These are phyloP conservation scores for Cliona cf. orientalis DNA, from an alignment of 37 sponge, comb jelly and placozoan species.

Conservation along the genomic window DNA sequence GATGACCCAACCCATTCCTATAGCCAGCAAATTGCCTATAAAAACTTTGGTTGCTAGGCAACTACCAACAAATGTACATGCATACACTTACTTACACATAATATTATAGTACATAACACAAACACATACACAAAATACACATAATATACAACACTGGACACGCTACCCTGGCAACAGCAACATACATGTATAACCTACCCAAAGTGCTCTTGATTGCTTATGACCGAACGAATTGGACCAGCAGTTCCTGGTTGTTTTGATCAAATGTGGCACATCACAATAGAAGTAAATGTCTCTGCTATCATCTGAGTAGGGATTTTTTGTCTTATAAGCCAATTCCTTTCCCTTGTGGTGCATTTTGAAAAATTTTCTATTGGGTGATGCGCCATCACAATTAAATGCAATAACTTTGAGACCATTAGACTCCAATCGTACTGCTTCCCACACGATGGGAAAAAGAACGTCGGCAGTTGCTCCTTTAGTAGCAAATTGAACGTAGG, in stretches of 20 bases:
- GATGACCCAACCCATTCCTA: too few relatives aligned
- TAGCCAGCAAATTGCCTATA: too few relatives aligned
- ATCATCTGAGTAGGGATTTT: constrained; percentile 4
- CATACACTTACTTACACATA: too few relatives aligned
- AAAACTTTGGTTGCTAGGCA: too few relatives aligned
- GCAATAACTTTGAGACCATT: constrained; percentile 39
- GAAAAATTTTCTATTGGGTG: constrained; percentile 36
- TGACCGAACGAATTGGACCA: constrained; percentile 32
- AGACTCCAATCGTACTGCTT: constrained; percentile 7
- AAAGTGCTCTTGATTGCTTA: neutral
- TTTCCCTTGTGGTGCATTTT: neutral
- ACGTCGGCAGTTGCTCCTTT: constrained; percentile 6
- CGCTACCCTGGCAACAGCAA: too few relatives aligned
- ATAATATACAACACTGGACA: too few relatives aligned
- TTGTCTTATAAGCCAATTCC: neutral
- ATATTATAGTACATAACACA: too few relatives aligned
- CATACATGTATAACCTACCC: neutral
- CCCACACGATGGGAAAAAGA: constrained; percentile 45
- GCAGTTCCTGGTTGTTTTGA: constrained; percentile 21
- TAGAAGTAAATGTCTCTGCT: constrained; percentile 17
- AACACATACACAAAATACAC: too few relatives aligned
- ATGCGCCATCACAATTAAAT: constrained; percentile 35
- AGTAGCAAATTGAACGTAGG: constrained; percentile 37
- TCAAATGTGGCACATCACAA: constrained; percentile 16
- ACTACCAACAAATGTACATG: too few relatives aligned